A percentile compares a stretch with the other conserved stretches of the same genome.
Conservation (phyloP, 92 coral and sea anemone genomes). For the Porites divaricata region DNA sequence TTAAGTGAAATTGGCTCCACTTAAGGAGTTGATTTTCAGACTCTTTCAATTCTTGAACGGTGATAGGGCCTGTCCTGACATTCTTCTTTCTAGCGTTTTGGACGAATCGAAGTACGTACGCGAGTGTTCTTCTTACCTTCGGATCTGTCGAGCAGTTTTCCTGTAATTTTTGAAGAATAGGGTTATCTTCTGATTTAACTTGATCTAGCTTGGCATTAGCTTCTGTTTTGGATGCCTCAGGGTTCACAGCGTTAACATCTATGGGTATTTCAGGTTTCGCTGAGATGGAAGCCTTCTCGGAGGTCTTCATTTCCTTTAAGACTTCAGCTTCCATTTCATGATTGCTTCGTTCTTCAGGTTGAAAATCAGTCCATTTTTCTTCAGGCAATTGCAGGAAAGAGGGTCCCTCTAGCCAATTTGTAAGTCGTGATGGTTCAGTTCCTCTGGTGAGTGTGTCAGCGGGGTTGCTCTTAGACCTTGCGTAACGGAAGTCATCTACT, state of each 20-base stretch:
- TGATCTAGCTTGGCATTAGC: neutral
- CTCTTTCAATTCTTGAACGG: constrained; percentile 20
- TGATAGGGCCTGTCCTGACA: constrained; percentile 12
- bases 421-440: constrained; percentile 36
- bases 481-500: constrained; percentile 54
- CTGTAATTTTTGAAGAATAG: constrained; percentile 53
- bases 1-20: constrained; percentile 59
- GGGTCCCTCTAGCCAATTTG: constrained; percentile 33
- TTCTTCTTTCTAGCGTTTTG: constrained; percentile 37
- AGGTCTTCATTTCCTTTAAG: constrained; percentile 1
- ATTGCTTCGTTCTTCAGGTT: constrained; percentile 14
- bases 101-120: constrained; percentile 54
- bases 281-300: neutral
- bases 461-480: constrained; percentile 67
- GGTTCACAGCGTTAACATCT: neutral
- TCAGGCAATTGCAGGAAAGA: constrained; percentile 40
- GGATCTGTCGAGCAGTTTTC: constrained; percentile 51
- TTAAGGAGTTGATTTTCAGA: constrained; percentile 58
- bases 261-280: neutral
- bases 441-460: constrained; percentile 75
- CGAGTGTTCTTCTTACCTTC: constrained; percentile 57
- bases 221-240: neutral
- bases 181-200: constrained; percentile 46
- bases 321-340: constrained; percentile 1
- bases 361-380: constrained; percentile 29